A percentile compares a stretch with the other conserved stretches of the same genome.
Conservation (phyloP, 1,140 invertebrate genomes). For the Lordiphosa collinella region DNA sequence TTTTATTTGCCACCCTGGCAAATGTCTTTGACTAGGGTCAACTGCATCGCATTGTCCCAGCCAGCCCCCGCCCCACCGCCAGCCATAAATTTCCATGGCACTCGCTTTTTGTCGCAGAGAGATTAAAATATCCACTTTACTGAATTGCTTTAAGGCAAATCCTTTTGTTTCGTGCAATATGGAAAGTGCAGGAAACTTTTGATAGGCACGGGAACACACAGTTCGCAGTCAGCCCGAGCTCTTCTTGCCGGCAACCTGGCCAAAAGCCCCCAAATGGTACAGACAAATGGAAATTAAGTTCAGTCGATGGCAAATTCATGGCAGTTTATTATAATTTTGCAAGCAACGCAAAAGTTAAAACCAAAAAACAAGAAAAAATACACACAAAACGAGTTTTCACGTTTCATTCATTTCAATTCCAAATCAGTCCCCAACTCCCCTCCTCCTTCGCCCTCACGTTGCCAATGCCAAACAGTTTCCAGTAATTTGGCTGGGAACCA, state of each 20-base stretch:
- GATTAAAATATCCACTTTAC: conserved; percentile 55
- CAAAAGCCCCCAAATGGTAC: conserved; percentile 5
- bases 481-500: conserved; percentile 66
- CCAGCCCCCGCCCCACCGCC: not conserved
- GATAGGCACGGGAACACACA: conserved; percentile 18
- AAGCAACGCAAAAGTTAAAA: conserved; percentile 45
- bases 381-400: too few relatives aligned
- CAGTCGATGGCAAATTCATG: not conserved
- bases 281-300: conserved; percentile 28
- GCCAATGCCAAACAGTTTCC: conserved; percentile 18
- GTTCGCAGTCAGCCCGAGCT: not conserved
- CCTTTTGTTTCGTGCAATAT: conserved; percentile 37
- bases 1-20: conserved; percentile 67
- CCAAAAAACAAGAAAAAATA: conserved; percentile 3
- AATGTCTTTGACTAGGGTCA: conserved; percentile 49
- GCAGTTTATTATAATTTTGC: conserved; percentile 64
- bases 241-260: not conserved
- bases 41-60: conserved; percentile 49
- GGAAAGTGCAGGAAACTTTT: conserved; percentile 42
- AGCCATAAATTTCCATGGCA: conserved; percentile 30
- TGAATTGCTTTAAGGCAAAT: conserved; percentile 39
- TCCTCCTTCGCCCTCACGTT: not conserved
- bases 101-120: conserved; percentile 24
- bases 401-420: conserved; percentile 62
- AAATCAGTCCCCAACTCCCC: conserved; percentile 32